Conservation (phyloP, 2,113 vertebrate genomes). For the Lophura nycthemera region DNA sequence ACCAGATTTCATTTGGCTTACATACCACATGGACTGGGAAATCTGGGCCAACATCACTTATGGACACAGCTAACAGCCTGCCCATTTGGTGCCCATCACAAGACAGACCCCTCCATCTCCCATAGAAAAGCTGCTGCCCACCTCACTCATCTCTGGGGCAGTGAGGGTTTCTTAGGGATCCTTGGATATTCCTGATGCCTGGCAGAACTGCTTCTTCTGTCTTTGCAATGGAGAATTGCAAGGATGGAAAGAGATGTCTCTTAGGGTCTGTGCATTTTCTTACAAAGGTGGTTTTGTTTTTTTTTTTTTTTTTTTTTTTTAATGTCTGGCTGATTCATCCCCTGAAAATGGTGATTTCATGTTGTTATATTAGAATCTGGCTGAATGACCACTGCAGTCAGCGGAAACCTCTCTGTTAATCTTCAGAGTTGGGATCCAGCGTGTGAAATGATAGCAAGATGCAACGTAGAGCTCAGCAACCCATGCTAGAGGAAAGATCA, state of each 20-base stretch:
- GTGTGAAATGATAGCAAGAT: background rate
- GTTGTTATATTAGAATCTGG: background rate
- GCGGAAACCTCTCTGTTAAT: background rate
- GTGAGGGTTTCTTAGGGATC: background rate
- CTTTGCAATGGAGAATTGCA: rapidly evolving
- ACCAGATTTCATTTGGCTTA: background rate
- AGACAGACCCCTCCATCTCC: background rate
- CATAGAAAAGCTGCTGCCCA: background rate
- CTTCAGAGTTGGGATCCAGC: background rate
- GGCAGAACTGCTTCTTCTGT: background rate
- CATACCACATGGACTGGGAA: background rate
- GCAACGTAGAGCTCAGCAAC: background rate
- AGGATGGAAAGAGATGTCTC: background rate
- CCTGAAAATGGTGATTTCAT: background rate
- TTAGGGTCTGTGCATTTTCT: background rate
- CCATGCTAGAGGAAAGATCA: background rate
- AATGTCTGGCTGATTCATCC: background rate
- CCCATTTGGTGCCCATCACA: rapidly evolving
- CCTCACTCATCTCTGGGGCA: background rate
- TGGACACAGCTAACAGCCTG: background rate
- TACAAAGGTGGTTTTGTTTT: background rate
- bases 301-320: background rate
- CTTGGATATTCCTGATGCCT: background rate
- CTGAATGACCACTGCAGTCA: background rate
- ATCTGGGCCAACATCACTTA: background rate